A percentile compares a stretch with the other conserved stretches of the same genome.
phyloP scores from a whole-genome alignment of 35 echinoderm and acorn worm species.

The Strongylocentrotus purpuratus region DNA sequence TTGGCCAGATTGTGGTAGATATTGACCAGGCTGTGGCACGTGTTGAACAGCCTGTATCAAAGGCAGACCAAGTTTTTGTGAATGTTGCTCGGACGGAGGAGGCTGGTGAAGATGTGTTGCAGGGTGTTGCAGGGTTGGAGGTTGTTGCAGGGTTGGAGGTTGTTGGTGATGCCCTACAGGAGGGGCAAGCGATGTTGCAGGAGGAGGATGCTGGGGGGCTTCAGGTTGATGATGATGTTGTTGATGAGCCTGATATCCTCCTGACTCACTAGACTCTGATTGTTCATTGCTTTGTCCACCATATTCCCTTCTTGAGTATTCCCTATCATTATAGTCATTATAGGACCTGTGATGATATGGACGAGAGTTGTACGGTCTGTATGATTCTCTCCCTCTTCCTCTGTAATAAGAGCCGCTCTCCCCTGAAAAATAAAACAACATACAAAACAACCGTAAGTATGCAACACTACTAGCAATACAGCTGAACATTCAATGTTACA shows the following conservation, averaged over 20 bases:
- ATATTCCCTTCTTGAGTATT: neutral
- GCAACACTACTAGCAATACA: neutral
- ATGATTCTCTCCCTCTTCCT: slow-evolving; percentile 27
- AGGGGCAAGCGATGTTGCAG: neutral
- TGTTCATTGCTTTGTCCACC: neutral
- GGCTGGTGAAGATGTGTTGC: neutral
- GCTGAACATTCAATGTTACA: too few species aligned
- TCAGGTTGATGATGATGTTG: slow-evolving; percentile 5
- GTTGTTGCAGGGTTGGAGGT: neutral
- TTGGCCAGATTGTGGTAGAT: neutral
- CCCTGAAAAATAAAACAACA: neutral
- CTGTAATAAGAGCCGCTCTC: slow-evolving; percentile 8
- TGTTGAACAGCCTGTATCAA: neutral
- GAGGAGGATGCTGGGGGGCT: neutral
- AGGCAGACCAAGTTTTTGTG: neutral
- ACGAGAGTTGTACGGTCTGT: slow-evolving; percentile 15
- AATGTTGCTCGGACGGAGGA: neutral
- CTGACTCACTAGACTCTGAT: neutral
- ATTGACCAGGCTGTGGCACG: neutral
- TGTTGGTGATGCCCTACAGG: neutral
- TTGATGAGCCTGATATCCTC: neutral
- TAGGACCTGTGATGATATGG: neutral
- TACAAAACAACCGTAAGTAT: neutral
- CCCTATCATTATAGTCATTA: neutral
- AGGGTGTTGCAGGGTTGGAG: neutral